Base-by-base conservation (phyloP, 2,797 vertebrate genomes). In the Sternarchorhynchus goeldii region DNA sequence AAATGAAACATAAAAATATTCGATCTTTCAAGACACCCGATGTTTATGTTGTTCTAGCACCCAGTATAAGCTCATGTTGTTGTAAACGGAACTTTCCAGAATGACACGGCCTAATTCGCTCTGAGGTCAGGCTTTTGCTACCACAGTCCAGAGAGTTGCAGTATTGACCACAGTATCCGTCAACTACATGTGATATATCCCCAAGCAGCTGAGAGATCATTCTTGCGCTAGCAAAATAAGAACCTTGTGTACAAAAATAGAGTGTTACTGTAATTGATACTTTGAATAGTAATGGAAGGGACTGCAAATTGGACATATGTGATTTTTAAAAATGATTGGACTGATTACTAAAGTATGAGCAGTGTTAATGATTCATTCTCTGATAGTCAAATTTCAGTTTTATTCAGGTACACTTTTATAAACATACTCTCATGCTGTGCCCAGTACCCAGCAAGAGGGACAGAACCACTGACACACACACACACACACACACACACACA, bases 31-130 rank as follows among this genome's bases (percentile, higher is more conserved):
- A 10, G 18, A 56, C 16, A 56, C 31, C 17, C 31, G 21, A 10
- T 10, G 29, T 29, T 31, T 3, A 12, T 57, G 17, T 18, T 5
- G 4, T 57, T 29, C 45, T 39, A 18, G n/a, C n/a, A 25, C 12
- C 36, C 34, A 20, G 64, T 70, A 20, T 25, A 16, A n/a, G 6
- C 50, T 18, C 29, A 25, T 70, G 53, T 70, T 70, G 8, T 31
- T 70, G 50, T 57, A 70, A 25, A 50, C 32, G 4, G 31, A 50
- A 56, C 50, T 70, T 34, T 70, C 68, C 50, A 56, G 53, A 53
- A 56, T 70, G 31, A 1, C 34, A 57, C 2, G 4, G 50, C 25
- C 29, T 56, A 70, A 70, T 56, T 70, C 57, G 34, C 53, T 56
- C 50, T 2, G 18, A 57, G 68, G 29, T 70, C 68, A 70, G 8